phyloP scores from a whole-genome alignment of 2,113 vertebrate genomes.

The Ahaetulla prasina region DNA sequence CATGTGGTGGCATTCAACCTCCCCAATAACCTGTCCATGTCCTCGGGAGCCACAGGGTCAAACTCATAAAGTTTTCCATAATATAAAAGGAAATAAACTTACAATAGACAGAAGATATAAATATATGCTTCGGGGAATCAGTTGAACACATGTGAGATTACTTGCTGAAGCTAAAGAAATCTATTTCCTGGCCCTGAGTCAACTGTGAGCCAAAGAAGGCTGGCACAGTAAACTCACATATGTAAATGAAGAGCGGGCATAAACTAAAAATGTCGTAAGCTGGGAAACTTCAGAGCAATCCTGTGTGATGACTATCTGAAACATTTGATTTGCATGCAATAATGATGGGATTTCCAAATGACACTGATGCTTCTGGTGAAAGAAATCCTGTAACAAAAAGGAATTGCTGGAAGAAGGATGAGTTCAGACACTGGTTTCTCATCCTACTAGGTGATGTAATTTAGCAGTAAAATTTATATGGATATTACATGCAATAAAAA shows the following conservation, averaged over 20 bases:
- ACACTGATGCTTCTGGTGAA: not conserved
- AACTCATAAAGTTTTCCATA: not conserved
- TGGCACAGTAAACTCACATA: not conserved
- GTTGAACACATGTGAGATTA: not conserved
- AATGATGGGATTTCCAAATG: not conserved
- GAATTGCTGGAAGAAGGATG: not conserved
- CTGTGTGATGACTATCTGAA: not conserved
- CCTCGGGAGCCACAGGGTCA: no score
- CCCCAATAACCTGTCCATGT: no score
- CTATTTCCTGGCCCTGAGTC: not conserved
- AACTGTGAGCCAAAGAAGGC: not conserved
- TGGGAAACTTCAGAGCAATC: not conserved
- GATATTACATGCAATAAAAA: not conserved
- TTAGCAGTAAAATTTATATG: not conserved
- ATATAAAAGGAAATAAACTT: not conserved
- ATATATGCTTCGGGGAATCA: not conserved
- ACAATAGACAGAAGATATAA: not conserved
- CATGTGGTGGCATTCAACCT: no score
- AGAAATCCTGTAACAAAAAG: not conserved
- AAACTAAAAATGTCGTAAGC: not conserved
- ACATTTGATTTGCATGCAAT: not conserved
- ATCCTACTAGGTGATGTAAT: not conserved
- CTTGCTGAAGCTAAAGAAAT: not conserved
- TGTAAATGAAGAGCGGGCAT: not conserved
- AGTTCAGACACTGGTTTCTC: not conserved